A percentile compares a stretch with the other conserved stretches of the same genome.
These are phyloP conservation scores for Euwallacea similis DNA, from an alignment of 1,140 invertebrate species.

Conservation along the genomic window DNA sequence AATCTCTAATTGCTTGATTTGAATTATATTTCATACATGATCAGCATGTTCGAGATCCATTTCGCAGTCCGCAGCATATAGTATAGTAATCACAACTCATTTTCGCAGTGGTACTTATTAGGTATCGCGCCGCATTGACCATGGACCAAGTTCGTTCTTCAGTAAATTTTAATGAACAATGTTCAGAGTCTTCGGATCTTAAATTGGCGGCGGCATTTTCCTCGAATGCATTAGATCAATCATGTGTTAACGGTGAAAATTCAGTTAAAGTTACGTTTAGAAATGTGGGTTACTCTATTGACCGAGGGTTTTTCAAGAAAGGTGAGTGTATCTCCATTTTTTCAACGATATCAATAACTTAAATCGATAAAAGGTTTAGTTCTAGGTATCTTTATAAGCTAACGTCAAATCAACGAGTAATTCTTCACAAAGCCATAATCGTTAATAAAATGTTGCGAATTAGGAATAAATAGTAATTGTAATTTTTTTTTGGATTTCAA, in stretches of 20 bases:
- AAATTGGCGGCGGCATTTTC: neutral
- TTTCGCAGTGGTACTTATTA: too few species aligned
- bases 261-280: slow-evolving; percentile 6
- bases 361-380: neutral
- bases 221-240: neutral
- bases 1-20: too few species aligned
- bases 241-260: neutral
- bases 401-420: neutral
- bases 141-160: slow-evolving; percentile 10
- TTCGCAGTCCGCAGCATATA: too few species aligned
- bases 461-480: neutral
- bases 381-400: neutral
- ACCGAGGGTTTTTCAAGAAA: slow-evolving; percentile 9
- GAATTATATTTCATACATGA: too few species aligned
- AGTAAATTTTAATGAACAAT: neutral
- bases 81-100: too few species aligned
- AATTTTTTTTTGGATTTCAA: neutral
- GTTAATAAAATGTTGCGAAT: neutral
- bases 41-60: too few species aligned
- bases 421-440: neutral
- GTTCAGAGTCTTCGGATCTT: neutral
- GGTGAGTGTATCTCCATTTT: neutral
- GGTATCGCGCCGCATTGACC: neutral
- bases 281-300: neutral
- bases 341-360: neutral